A percentile compares a stretch with the other conserved stretches of the same genome.
Evolutionary conservation across 2,888 invertebrate species (phyloP).

Genomic region (Colostygia pectinataria): DNA sequence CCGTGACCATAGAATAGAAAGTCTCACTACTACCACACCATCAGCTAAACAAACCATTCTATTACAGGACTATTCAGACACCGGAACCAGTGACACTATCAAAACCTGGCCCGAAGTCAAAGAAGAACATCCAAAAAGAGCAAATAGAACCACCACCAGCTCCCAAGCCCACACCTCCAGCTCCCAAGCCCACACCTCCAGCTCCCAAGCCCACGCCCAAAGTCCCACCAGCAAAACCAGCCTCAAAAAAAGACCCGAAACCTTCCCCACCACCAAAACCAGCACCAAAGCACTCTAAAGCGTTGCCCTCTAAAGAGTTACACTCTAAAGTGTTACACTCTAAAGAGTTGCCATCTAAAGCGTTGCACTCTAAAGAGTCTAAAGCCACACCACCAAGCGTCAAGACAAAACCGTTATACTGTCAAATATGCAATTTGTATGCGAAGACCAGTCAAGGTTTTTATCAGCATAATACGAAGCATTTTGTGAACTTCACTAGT

Average conservation of each 20-base stretch:
- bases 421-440: conserved; percentile 29
- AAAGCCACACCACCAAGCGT: neutral
- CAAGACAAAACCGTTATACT: neutral
- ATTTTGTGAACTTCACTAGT: conserved; percentile 37
- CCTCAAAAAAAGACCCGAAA: conserved; percentile 1
- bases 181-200: too few species aligned
- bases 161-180: neutral
- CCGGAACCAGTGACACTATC: neutral
- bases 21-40: too few species aligned
- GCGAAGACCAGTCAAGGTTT: conserved; percentile 29
- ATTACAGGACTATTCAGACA: neutral
- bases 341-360: neutral
- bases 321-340: neutral
- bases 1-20: too few species aligned
- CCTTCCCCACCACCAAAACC: conserved; percentile 3
- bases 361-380: neutral
- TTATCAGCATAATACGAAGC: conserved; percentile 32
- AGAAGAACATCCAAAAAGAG: neutral
- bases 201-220: neutral
- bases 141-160: neutral
- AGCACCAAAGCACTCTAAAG: neutral
- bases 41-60: neutral
- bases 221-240: neutral
- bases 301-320: neutral
- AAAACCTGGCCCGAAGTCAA: conserved; percentile 22